Percentiles rank a stretch among this genome's conserved stretches.
These are phyloP conservation scores for Rhabditoides inermis DNA, from an alignment of 2,888 invertebrate species.

Conservation along the genomic window DNA sequence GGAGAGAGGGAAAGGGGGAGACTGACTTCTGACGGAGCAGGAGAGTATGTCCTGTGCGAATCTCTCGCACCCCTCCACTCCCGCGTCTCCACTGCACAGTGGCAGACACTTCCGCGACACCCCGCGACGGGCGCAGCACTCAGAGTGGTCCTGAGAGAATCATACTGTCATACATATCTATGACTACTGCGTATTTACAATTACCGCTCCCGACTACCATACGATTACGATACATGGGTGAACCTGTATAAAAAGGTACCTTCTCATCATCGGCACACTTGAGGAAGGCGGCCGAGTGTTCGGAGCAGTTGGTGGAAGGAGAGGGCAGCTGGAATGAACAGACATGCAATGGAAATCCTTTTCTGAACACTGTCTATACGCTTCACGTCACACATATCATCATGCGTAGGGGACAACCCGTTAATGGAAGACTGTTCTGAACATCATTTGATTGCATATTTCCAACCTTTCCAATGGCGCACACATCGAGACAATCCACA, in stretches of 20 bases:
- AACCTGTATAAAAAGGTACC: no score
- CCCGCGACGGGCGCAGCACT: constrained; percentile 22
- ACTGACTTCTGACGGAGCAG: constrained; percentile 2
- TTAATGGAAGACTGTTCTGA: constrained; percentile 2
- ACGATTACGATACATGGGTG: no score
- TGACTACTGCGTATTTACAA: no score
- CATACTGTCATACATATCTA: no score
- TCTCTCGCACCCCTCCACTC: neutral
- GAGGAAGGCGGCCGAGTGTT: constrained; percentile 15
- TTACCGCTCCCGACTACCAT: no score
- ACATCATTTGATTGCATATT: no score
- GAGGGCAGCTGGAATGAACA: constrained; percentile 1
- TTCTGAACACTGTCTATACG: constrained; percentile 1
- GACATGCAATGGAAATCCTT: neutral
- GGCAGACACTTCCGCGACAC: constrained; percentile 23
- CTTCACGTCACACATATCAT: neutral
- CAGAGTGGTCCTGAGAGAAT: constrained; percentile 33
- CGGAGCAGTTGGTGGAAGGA: constrained; percentile 12
- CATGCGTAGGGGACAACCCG: no score
- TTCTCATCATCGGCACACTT: constrained; percentile 28
- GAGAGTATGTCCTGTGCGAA: neutral
- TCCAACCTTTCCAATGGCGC: constrained; percentile 19
- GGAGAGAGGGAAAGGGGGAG: neutral
- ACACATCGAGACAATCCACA: constrained; percentile 23
- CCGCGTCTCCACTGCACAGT: constrained; percentile 25